These are phyloP conservation scores for Amphiprion ocellaris DNA, from an alignment of 2,113 vertebrate genomes.

Conservation along the genomic window DNA sequence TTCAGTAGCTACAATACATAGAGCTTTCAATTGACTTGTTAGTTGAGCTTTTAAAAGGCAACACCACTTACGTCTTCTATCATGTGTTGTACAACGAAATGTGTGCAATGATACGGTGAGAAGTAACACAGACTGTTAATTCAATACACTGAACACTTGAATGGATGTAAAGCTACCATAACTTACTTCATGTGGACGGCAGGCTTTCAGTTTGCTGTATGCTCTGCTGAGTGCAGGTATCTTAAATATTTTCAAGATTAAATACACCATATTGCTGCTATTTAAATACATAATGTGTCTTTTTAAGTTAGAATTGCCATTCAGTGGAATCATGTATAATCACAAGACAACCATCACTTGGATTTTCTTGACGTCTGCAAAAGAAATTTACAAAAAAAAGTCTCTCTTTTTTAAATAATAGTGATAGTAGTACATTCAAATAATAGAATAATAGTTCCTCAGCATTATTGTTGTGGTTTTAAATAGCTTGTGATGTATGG, in stretches of 20 bases:
- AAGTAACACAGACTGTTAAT: conserved; percentile 67
- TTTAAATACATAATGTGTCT: conserved; percentile 83
- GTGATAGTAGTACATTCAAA: conserved; percentile 83
- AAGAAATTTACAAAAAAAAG: conserved; percentile 77
- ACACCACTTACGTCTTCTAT: conserved; percentile 57
- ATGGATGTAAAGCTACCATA: conserved; percentile 67
- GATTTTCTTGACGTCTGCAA: conserved; percentile 78
- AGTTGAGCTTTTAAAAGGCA: conserved; percentile 71
- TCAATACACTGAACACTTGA: conserved; percentile 70
- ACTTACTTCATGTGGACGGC: conserved; percentile 55
- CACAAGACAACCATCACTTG: conserved; percentile 73
- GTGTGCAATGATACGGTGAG: conserved; percentile 57
- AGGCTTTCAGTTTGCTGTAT: conserved; percentile 66
- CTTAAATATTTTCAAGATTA: conserved; percentile 85
- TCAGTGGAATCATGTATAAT: conserved; percentile 73
- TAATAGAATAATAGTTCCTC: conserved; percentile 80
- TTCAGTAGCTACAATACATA: conserved; percentile 76
- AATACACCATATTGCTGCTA: conserved; percentile 83
- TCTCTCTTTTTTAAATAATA: conserved; percentile 85
- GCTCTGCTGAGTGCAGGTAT: conserved; percentile 74
- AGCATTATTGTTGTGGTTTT: conserved; percentile 80
- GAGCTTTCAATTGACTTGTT: conserved; percentile 68
- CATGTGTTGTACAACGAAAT: conserved; percentile 60
- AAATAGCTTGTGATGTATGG: conserved; percentile 78
- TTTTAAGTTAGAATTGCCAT: conserved; percentile 84